Base-by-base conservation (phyloP, 2,797 vertebrate species). In the Micropoecilia bifurca region DNA sequence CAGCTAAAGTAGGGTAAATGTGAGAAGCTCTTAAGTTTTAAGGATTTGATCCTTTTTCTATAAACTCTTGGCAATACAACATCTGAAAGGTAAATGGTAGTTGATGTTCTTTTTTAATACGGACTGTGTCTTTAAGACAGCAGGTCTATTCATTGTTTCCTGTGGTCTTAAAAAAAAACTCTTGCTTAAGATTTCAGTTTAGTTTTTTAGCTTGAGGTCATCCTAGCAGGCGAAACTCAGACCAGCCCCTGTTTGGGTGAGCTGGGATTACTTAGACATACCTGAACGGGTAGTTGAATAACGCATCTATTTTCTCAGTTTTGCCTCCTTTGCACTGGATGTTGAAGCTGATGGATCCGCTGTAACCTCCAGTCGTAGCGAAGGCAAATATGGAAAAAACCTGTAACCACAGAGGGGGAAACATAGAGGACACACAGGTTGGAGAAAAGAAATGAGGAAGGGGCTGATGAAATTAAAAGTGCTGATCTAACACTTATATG, bases 361-460 rank as follows among this genome's bases (percentile, higher is more conserved):
- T 95, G 95, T 97, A 99, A 74, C 97, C 97, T 82, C 94, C 96
- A 46, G 96, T 97, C 5, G 97, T 96, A 73, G 97, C 98, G 82
- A 99, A 99, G 82, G 98, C 97, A 84, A 98, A 99, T 92, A 99
- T 97, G 90, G 97, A 93, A 79, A 99, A 99, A 55, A 98, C 94
- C 98, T 99, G 80, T 33, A 71, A 61, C 1, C 74, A 61, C n/a
- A 85, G 1, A 71, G 22, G 79, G 47, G 39, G 41, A 83, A 72
- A 87, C 71, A 83, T 4, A 78, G 50, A 47, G n/a, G 39, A 43
- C 3, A 80, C 0, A 59, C 22, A 8, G 1, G 4, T 30, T 33
- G 7, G 25, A 66, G 73, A 8, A 71, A 14, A n/a, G 25, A 71
- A 71, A 71, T 6, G 41, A 45, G 68, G 30, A 18, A 73, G 47